phyloP scores from a whole-genome alignment of 2,797 vertebrate genomes.

The Kryptopterus vitreolus region DNA sequence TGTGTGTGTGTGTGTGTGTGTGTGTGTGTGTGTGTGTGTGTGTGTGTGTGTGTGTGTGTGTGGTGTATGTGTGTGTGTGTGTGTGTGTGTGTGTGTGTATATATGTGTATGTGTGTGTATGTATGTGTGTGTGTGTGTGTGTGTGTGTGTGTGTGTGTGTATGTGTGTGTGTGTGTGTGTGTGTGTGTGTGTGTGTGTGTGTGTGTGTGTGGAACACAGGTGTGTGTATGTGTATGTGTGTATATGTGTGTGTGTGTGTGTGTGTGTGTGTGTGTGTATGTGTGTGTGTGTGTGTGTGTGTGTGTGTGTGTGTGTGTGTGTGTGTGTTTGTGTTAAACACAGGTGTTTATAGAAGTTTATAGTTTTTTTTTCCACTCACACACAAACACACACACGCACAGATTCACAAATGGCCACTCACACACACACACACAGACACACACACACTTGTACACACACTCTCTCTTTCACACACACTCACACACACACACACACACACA shows the following conservation, averaged over 20 bases:
- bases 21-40: not conserved
- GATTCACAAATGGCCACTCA: not conserved
- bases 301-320: constrained; percentile 33
- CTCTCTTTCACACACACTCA: constrained; percentile 3
- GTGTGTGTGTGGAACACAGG: not conserved
- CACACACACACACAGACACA: not conserved
- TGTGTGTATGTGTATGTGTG: no score
- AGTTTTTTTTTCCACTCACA: constrained; percentile 34
- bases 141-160: constrained; percentile 10
- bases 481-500: constrained; percentile 19
- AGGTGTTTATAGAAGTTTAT: constrained; percentile 2
- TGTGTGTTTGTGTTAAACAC: not conserved
- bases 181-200: constrained; percentile 28
- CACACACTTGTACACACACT: not conserved
- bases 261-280: constrained; percentile 14
- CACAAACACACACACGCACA: not conserved
- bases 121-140: no score
- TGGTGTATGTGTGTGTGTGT: no score
- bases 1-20: constrained; percentile 32
- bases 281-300: constrained; percentile 14
- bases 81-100: no score
- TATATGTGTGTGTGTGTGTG: no score
- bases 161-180: constrained; percentile 19
- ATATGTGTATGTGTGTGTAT: no score
- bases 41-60: no score